These are phyloP conservation scores for Sciurus vulgaris DNA, from an alignment of 2,797 vertebrate genomes.

Conservation along the genomic window DNA sequence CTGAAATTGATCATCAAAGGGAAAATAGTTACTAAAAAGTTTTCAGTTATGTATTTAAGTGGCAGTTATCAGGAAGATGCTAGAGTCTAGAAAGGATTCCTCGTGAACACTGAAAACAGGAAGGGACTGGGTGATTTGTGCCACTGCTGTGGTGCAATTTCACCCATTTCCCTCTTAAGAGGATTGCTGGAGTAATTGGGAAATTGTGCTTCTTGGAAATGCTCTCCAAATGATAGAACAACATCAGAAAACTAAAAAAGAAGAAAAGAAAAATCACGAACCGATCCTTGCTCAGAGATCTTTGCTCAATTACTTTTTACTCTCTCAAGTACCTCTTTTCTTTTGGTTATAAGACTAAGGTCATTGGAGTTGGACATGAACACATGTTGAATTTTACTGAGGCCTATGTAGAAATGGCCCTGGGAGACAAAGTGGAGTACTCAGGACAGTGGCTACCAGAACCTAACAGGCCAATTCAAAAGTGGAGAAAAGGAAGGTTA, in stretches of 20 bases:
- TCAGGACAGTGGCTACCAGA: not conserved
- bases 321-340: conserved; percentile 34
- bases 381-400: conserved; percentile 55
- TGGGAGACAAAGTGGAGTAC: not conserved
- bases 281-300: not conserved
- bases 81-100: conserved; percentile 32
- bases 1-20: conserved; percentile 45
- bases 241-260: not conserved
- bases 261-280: not conserved
- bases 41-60: conserved; percentile 48
- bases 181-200: conserved; percentile 33
- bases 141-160: conserved; percentile 6
- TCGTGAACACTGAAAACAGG: not conserved
- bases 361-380: not conserved
- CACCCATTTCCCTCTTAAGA: not conserved
- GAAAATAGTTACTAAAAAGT: not conserved
- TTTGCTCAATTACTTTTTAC: not conserved
- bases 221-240: conserved; percentile 24
- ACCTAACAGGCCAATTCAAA: conserved; percentile 46
- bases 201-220: conserved; percentile 59
- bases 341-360: conserved; percentile 35
- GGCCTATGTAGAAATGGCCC: not conserved
- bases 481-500: conserved; percentile 21
- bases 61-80: not conserved
- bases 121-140: not conserved